These are phyloP conservation scores for Plusia festucae DNA, from an alignment of 2,888 invertebrate species.

Conservation along the genomic window DNA sequence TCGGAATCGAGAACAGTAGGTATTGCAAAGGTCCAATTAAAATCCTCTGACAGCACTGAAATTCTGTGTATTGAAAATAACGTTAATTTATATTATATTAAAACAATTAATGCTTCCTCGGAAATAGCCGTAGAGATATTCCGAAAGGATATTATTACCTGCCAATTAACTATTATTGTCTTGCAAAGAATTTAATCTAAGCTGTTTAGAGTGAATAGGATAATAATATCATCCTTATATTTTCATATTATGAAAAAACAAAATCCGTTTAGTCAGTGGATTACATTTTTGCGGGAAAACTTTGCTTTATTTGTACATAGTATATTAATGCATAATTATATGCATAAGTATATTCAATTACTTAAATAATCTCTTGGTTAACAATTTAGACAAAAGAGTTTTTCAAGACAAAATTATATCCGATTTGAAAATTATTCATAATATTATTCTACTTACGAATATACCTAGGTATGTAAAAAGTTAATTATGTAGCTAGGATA, in stretches of 20 bases:
- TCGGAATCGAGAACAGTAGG: conserved; percentile 27
- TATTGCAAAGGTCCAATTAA: conserved; percentile 50
- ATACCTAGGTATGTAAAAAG: no score
- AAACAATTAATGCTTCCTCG: neutral
- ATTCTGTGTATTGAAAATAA: conserved; percentile 27
- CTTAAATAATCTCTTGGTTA: no score
- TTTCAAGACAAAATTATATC: neutral
- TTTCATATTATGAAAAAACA: no score
- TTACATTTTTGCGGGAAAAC: no score
- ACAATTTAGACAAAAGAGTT: neutral
- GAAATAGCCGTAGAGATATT: neutral
- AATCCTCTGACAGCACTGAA: conserved; percentile 39
- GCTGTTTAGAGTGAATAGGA: neutral
- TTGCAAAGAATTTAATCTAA: neutral
- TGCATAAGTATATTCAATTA: no score
- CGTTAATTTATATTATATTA: neutral
- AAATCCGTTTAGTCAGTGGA: no score
- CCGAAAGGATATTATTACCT: neutral
- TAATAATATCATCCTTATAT: no score
- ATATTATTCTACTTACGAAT: no score
- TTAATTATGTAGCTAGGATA: no score
- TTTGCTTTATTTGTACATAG: no score
- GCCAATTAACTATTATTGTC: neutral
- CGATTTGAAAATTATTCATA: no score
- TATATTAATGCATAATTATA: no score